Evolutionary conservation across 2,888 invertebrate genomes (phyloP), one percentile per base, ranked within the genome.

Genomic region (Trichacis sp.): DNA sequence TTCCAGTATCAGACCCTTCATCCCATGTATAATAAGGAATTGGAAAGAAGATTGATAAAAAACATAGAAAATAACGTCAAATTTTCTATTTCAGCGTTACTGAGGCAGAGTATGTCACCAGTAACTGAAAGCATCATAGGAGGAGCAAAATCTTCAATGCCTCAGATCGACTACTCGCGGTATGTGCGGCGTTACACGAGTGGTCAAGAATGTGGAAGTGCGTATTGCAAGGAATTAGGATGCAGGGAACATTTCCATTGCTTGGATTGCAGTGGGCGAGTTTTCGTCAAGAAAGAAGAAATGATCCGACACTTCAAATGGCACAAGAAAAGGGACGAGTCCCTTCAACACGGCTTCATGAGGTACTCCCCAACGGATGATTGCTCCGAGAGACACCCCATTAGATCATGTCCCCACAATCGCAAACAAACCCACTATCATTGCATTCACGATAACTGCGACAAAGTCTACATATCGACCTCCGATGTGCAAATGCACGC

Each of bases 401-500:
- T 89, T 60, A 82, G 85, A 18, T 81, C 84, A 46, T 98, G 98
- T 84, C 92, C 93, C 1, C 97, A 98, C 86, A 97, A 97, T 85
- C 87, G 94, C 68, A 94, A 95, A 79, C 97, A 97, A 84, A 97
- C 97, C 0, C 97, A 97, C 85, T 98, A 98, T 85, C 98, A 98
- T 84, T 98, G 98, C 85, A 92, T 98, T 69, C 97, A 97, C 85
- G 96, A 93, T 82, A 92, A 93, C 72, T 94, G 94, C 83, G 93
- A 93, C 87, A 97, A 97, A 87, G 95, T 97, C 0, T 98, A 98
- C 87, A 97, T 98, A 81, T 97, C 97, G 77, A 98, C 98, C 2
- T 97, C 97, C 48, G 98, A 98, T 85, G 98, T 98, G 2, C 98
- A 98, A 86, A 98, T 98, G 98, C 98, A 98, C 85, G 97, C 98